A percentile compares a stretch with the other conserved stretches of the same genome.
Conservation (phyloP, 2,113 vertebrate genomes). For the Paedocypris sp. region DNA sequence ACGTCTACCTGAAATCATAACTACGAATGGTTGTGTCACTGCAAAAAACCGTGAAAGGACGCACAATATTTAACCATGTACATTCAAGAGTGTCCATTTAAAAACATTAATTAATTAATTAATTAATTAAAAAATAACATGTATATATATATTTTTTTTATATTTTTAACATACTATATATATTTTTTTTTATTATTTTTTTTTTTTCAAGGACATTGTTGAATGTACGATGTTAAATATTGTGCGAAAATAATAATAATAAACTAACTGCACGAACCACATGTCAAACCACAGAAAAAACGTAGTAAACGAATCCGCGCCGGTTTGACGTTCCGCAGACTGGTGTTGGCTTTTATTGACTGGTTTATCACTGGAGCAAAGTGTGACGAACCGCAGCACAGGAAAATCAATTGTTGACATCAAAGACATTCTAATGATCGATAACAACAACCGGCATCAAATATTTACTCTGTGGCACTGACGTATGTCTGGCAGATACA, state of each 20-base stretch:
- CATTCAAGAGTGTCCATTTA: background rate
- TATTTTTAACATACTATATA: no score
- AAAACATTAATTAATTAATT: background rate
- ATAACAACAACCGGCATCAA: slow-evolving; percentile 24
- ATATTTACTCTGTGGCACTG: slow-evolving; percentile 35
- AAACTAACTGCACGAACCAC: no score
- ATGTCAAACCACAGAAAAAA: no score
- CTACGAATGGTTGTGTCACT: no score
- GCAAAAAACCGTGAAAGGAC: no score
- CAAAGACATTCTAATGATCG: slow-evolving; percentile 22
- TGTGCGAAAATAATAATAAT: no score
- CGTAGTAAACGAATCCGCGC: no score
- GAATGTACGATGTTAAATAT: no score
- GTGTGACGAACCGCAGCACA: slow-evolving; percentile 16
- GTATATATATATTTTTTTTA: background rate
- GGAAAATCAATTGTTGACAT: slow-evolving; percentile 26
- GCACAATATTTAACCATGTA: no score
- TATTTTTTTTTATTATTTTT: no score
- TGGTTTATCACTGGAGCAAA: slow-evolving; percentile 17
- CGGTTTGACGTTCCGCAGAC: background rate
- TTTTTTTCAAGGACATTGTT: no score
- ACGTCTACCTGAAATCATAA: no score
- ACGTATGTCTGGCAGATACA: slow-evolving; percentile 20
- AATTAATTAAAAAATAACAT: background rate
- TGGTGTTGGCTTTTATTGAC: background rate